phyloP scores from a whole-genome alignment of 2,797 vertebrate species.

The Lacerta viridis region DNA sequence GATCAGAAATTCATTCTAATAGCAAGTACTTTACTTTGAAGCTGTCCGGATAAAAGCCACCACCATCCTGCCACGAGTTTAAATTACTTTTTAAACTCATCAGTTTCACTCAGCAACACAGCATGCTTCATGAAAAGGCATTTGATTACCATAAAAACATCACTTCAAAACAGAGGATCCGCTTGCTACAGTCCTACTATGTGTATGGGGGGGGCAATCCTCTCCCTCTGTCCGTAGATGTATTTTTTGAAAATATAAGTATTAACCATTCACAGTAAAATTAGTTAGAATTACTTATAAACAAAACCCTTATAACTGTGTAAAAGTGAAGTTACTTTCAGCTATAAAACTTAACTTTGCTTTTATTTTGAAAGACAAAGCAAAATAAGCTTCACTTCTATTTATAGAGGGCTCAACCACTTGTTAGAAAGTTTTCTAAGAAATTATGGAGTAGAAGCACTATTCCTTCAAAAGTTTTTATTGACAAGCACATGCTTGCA shows the following conservation, averaged over 20 bases:
- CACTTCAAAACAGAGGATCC: neutral
- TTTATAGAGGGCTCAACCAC: neutral
- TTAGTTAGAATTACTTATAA: neutral
- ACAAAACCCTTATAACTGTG: neutral
- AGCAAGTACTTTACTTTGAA: neutral
- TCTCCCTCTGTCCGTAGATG: neutral
- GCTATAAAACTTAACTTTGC: neutral
- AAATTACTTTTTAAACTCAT: neutral
- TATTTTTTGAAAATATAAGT: neutral
- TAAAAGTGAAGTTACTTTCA: neutral
- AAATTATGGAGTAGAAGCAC: neutral
- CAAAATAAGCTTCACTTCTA: neutral
- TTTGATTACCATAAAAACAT: neutral
- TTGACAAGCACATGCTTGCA: neutral
- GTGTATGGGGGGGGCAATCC: too few relatives aligned
- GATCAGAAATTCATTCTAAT: neutral
- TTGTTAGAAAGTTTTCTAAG: neutral
- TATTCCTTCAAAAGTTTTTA: conserved; percentile 11
- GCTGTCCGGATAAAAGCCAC: neutral
- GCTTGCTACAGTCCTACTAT: neutral
- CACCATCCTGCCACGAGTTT: neutral
- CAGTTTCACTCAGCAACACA: neutral
- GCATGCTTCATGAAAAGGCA: neutral
- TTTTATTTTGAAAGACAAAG: neutral
- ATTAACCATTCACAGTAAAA: neutral